These are phyloP conservation scores for Drosophila ficusphila DNA, from an alignment of 1,140 invertebrate genomes.

Conservation along the genomic window DNA sequence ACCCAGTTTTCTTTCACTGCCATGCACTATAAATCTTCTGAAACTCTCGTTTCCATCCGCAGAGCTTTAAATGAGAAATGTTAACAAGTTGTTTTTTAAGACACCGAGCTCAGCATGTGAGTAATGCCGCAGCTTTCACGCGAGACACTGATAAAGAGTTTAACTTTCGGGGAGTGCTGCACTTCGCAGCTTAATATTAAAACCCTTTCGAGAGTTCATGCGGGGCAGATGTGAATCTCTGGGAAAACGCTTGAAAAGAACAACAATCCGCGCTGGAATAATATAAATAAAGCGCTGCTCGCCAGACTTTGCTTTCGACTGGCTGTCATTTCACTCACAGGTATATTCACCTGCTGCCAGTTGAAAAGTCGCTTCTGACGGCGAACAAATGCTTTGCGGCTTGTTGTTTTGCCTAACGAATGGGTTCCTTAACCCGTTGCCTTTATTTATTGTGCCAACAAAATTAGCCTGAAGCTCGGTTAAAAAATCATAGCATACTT, in stretches of 20 bases:
- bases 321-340: constrained; percentile 36
- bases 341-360: constrained; percentile 15
- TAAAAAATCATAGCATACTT: constrained; percentile 21
- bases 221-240: not conserved
- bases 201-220: constrained; percentile 14
- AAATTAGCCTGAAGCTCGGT: constrained; percentile 17
- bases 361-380: constrained; percentile 17
- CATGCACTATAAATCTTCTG: not conserved
- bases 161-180: not conserved
- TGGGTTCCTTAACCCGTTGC: constrained; percentile 56
- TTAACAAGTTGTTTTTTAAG: constrained; percentile 24
- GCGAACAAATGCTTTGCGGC: constrained; percentile 25
- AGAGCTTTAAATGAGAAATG: not conserved
- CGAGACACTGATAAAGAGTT: constrained; percentile 13
- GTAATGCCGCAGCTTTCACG: constrained; percentile 10
- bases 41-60: not conserved
- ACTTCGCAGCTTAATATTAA: not conserved
- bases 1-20: not conserved
- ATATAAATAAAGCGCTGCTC: constrained; percentile 16
- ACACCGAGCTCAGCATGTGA: not conserved
- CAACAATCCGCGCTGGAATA: not conserved
- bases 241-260: not conserved
- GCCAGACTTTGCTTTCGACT: constrained; percentile 20
- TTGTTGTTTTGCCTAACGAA: constrained; percentile 57
- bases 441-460: constrained; percentile 37